Evolutionary conservation across 2,888 invertebrate genomes (phyloP), one percentile per base, ranked within the genome.

Genomic region (Corythucha ciliata): DNA sequence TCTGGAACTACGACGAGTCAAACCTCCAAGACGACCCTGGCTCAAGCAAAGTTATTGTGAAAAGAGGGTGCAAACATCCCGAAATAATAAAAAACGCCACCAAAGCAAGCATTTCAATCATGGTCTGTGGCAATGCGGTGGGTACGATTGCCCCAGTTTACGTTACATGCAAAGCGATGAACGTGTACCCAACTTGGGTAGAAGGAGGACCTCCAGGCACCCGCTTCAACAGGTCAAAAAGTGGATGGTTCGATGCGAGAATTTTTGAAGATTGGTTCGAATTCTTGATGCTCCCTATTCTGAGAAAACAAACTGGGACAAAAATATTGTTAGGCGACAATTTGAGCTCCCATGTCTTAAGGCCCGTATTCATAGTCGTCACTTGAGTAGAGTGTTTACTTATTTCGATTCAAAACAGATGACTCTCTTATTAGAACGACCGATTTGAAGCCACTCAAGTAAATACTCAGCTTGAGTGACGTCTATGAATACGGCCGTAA

Each of bases 211-310:
- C 66, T 4, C 36, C 36, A 42, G 54, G 63, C 52, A 51, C 60
- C 49, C 47, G 64, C 7, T 70, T 66, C 51, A 67, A 66, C 54
- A 52, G 64, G n/a, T 61, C 63, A 4, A 62, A 61, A 50, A 62
- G 58, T 52, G 66, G 65, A 2, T 67, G 66, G 66, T 64, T 67
- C 56, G 65, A 68, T 45, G 16, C 42, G 14, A 10, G 4, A 22
- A 33, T 22, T 32, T 66, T 67, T 54, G 55, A 57, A 36, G 65
- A 66, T 49, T 65, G 66, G 67, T 64, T 67, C 51, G 18, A 57
- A 21, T 53, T 45, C 21, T 18, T 57, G 16, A 54, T 60, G 26
- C 36, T 67, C 16, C 61, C 60, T 20, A 55, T 57, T 45, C 29
- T 58, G 10, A 56, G 51, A 45, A 39, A 55, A n/a, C 51, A 52